Evolutionary conservation across 2,888 invertebrate species (phyloP).

Genomic region (Plagodis dolabraria): DNA sequence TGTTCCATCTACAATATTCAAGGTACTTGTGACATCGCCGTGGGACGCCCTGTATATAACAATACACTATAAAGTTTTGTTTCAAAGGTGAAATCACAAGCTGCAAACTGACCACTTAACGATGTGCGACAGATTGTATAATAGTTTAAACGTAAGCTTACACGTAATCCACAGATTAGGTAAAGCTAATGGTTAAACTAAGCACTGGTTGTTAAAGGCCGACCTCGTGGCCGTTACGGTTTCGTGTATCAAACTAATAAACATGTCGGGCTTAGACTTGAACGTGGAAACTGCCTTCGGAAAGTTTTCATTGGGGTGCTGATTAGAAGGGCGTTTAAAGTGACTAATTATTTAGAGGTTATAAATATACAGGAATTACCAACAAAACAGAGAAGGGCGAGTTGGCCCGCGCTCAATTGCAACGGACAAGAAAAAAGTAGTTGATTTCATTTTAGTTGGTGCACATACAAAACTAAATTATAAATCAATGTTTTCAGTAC

Average conservation of each 20-base stretch:
- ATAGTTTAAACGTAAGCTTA: background rate
- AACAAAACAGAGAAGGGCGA: too few relatives aligned
- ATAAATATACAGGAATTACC: too few relatives aligned
- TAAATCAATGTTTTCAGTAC: too few relatives aligned
- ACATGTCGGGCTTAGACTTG: background rate
- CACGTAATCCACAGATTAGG: constrained; percentile 1
- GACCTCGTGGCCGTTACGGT: background rate
- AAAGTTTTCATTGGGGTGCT: background rate
- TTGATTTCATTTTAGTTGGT: too few relatives aligned
- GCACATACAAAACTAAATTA: too few relatives aligned
- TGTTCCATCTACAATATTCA: too few relatives aligned
- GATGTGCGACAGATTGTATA: background rate
- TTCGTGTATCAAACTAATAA: background rate
- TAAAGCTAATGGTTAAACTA: background rate
- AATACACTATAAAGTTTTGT: constrained; percentile 4
- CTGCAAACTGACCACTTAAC: constrained; percentile 10
- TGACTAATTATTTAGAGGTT: too few relatives aligned
- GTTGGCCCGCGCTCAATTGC: too few relatives aligned
- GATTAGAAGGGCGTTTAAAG: background rate
- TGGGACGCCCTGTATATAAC: background rate
- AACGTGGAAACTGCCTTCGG: background rate
- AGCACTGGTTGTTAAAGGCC: background rate
- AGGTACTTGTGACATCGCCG: too few relatives aligned
- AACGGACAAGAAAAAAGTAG: too few relatives aligned
- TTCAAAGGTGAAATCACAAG: constrained; percentile 2